phyloP scores from a whole-genome alignment of 2,113 vertebrate species.

The Psilopogon haemacephalus region DNA sequence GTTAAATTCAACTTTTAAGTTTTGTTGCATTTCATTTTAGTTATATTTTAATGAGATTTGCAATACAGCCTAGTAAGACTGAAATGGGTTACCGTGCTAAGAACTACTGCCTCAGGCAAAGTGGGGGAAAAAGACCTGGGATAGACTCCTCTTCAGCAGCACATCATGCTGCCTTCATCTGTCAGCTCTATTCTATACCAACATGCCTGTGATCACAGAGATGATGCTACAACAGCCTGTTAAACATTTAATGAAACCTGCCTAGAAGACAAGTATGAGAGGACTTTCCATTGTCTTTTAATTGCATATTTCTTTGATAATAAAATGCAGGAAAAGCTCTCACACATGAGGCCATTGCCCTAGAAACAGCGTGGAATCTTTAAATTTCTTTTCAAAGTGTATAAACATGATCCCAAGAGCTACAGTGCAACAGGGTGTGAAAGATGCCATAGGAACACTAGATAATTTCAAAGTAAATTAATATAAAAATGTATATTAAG shows the following conservation, averaged over 20 bases:
- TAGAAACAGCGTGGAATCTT: not conserved
- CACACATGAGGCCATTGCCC: not conserved
- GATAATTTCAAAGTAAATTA: not conserved
- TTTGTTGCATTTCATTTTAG: slow-evolving; percentile 1
- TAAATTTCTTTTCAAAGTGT: not conserved
- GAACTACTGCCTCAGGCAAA: slow-evolving; percentile 25
- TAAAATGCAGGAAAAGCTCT: slow-evolving; percentile 12
- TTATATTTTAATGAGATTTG: slow-evolving; percentile 35
- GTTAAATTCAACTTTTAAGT: too few species aligned
- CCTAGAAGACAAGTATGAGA: not conserved
- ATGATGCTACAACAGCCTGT: not conserved
- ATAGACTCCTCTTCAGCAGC: not conserved
- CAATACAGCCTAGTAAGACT: not conserved
- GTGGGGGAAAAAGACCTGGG: not conserved
- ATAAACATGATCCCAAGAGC: not conserved
- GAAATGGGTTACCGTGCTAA: slow-evolving; percentile 42
- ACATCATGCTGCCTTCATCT: slow-evolving; percentile 17
- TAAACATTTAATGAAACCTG: not conserved
- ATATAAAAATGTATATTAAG: not conserved
- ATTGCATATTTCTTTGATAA: slow-evolving; percentile 42
- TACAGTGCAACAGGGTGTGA: not conserved
- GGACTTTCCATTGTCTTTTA: slow-evolving; percentile 20
- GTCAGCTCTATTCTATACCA: slow-evolving; percentile 18
- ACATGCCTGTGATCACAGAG: slow-evolving; percentile 47
- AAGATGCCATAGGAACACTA: not conserved